Evolutionary conservation across 2,113 vertebrate species (phyloP).

Genomic region (Naja naja): DNA sequence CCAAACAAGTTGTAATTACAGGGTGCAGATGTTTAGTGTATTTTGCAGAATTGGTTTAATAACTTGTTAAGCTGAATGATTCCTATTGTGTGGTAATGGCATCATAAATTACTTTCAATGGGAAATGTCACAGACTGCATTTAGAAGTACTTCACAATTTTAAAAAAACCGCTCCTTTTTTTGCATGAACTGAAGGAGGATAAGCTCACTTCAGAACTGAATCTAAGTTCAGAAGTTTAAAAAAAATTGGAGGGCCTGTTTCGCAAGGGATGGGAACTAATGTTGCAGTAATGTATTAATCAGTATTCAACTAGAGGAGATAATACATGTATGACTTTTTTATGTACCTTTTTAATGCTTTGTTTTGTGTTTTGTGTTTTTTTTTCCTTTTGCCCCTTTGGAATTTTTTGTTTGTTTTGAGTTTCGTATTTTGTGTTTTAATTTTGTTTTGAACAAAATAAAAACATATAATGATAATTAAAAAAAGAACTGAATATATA

Average conservation of each 20-base stretch:
- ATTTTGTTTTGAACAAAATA: too few relatives aligned
- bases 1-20: slow-evolving; percentile 61
- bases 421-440: too few relatives aligned
- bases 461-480: too few relatives aligned
- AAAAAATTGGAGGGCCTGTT: too few relatives aligned
- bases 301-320: too few relatives aligned
- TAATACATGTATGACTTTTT: too few relatives aligned
- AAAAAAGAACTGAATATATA: background rate
- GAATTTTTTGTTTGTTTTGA: too few relatives aligned
- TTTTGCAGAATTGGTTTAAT: slow-evolving; percentile 57
- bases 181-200: slow-evolving; percentile 48
- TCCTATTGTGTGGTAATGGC: slow-evolving; percentile 51
- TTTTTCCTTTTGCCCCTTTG: too few relatives aligned
- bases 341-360: too few relatives aligned
- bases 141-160: slow-evolving; percentile 45
- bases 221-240: background rate
- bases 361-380: too few relatives aligned
- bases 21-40: slow-evolving; percentile 62
- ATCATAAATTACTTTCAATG: slow-evolving; percentile 66
- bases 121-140: slow-evolving; percentile 54
- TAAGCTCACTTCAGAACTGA: slow-evolving; percentile 32
- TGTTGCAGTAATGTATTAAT: too few relatives aligned
- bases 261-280: too few relatives aligned
- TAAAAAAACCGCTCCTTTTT: slow-evolving; percentile 15
- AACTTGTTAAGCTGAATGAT: slow-evolving; percentile 63